Percentiles rank a stretch among this genome's conserved stretches.
Conservation (phyloP, 30 jellyfish, hydroid and myxozoan genomes). For the Aurelia sp. region DNA sequence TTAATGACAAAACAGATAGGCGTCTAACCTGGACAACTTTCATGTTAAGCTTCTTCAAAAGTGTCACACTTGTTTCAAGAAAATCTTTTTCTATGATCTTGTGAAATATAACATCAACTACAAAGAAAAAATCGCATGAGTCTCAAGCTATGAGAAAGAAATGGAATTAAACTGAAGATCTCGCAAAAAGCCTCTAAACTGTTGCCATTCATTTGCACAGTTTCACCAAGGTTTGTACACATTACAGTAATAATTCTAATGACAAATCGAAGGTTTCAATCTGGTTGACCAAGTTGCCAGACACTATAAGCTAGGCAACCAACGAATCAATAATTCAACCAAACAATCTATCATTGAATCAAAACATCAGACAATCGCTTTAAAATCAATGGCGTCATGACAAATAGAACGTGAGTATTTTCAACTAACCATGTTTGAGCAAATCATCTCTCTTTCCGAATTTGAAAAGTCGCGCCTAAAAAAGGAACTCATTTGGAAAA, state of each 20-base stretch:
- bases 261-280: no score
- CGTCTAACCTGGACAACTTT: slow-evolving; percentile 85
- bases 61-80: slow-evolving; percentile 26
- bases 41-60: slow-evolving; percentile 68
- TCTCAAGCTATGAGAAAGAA: neutral
- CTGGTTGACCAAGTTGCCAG: no score
- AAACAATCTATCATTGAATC: no score
- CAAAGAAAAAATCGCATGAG: neutral
- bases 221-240: no score
- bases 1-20: neutral
- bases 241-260: no score
- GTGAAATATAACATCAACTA: slow-evolving; percentile 40
- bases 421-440: slow-evolving; percentile 70
- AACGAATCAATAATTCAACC: no score
- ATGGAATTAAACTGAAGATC: neutral
- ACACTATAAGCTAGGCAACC: no score
- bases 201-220: no score
- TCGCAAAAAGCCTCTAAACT: no score
- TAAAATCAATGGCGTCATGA: neutral
- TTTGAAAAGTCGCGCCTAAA: slow-evolving; percentile 73
- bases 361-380: neutral
- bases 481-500: neutral
- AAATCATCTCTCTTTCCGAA: slow-evolving; percentile 86
- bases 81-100: slow-evolving; percentile 47
- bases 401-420: neutral